Base-by-base conservation (phyloP, 2,888 invertebrate genomes). In the Cerceris ruficornis region DNA sequence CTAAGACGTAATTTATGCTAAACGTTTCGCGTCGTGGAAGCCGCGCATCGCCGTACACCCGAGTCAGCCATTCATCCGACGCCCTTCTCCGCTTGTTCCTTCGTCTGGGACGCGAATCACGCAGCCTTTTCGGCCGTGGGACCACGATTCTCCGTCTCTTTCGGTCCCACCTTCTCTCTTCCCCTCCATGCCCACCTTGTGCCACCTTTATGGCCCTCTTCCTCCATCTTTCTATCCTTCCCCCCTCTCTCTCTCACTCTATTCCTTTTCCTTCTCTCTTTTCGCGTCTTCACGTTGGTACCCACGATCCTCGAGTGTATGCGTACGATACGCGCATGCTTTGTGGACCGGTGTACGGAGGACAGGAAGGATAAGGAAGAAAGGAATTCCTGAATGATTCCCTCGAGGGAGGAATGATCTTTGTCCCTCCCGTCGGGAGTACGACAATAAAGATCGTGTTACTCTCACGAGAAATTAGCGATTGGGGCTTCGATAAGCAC, bases 61-160 rank as follows among this genome's bases (percentile, higher is more conserved):
- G 75, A 80, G 72, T 75, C 77, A 70, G 79, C 83, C 81, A 76
- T 80, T 80, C 81, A 83, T 81, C 76, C 82, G 82, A 78, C 75
- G 75, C 80, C 81, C 77, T 80, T 80, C 82, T 77, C 80, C 67
- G 70, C 76, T 75, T 66, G 80, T 82, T 70, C 78, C 78, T 76
- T 87, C 88, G 88, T 87, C 88, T 86, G 86, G 85, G 85, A 88
- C 85, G 88, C 89, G 89, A 88, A 88, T 86, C 88, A 89, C 88
- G 89, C 88, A 88, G 87, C 80, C 83, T 87, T 86, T 87, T 89
- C 85, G 89, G 89, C 85, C 89, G 88, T 88, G 89, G 88, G 89
- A 89, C 88, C 87, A 82, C 77, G 82, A 75, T 77, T 69, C 70
- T 76, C 68, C 49, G 74, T 76, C 83, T 77, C 71, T 83, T 77